These are phyloP conservation scores for Platerodrilus igneus DNA, from an alignment of 2,888 invertebrate genomes.

Conservation along the genomic window DNA sequence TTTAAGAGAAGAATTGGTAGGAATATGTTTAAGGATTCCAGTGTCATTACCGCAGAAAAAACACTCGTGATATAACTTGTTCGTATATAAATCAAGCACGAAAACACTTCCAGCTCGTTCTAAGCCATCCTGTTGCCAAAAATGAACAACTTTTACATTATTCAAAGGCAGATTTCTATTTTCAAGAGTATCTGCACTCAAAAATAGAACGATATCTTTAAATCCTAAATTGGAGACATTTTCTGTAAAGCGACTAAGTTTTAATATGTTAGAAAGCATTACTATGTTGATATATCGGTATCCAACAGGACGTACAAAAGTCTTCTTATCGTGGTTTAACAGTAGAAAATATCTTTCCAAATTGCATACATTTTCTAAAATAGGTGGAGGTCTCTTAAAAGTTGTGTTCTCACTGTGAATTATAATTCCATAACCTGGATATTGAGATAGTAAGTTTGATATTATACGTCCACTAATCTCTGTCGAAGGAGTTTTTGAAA, in stretches of 20 bases:
- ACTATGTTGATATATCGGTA: conserved; percentile 8
- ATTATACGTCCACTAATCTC: too few relatives aligned
- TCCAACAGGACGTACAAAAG: conserved; percentile 4
- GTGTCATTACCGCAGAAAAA: conserved; percentile 13
- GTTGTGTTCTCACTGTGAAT: conserved; percentile 11
- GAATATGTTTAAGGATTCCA: background rate
- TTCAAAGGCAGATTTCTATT: too few relatives aligned
- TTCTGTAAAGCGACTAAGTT: conserved; percentile 1
- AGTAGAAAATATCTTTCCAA: too few relatives aligned
- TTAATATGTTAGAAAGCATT: background rate
- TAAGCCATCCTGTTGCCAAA: conserved; percentile 8
- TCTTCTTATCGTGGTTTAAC: conserved; percentile 4
- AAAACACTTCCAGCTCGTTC: conserved; percentile 5
- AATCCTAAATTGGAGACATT: conserved; percentile 3
- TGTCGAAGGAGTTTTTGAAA: too few relatives aligned
- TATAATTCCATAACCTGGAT: conserved; percentile 7
- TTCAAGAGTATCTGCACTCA: conserved; percentile 1
- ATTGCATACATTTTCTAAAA: too few relatives aligned
- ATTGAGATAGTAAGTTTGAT: conserved; percentile 6
- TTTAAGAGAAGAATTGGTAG: background rate
- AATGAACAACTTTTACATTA: background rate
- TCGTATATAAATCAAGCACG: conserved; percentile 2
- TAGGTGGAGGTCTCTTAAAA: too few relatives aligned
- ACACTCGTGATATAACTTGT: conserved; percentile 8
- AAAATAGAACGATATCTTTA: conserved; percentile 6